Conservation (phyloP, 2,797 vertebrate species). For the Xyrichtys novacula region DNA sequence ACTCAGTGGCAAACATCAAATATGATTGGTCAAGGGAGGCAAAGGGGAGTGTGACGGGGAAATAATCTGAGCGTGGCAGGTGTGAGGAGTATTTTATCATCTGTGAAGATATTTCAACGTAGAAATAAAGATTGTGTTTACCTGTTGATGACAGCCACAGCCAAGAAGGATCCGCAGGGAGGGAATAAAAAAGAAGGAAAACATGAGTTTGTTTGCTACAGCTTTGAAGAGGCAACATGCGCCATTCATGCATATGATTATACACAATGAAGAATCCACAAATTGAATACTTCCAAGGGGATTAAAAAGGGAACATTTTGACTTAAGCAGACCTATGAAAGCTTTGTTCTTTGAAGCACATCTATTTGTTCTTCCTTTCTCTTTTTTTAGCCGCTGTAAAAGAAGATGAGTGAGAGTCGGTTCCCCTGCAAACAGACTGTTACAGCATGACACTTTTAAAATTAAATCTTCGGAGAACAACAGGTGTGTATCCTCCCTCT, state of each 20-base stretch:
- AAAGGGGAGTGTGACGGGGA: conserved; percentile 71
- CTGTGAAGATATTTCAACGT: conserved; percentile 40
- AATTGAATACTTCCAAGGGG: conserved; percentile 48
- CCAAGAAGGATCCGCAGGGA: conserved; percentile 63
- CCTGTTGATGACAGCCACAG: conserved; percentile 71
- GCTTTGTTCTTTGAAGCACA: conserved; percentile 49
- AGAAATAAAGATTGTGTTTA: conserved; percentile 61
- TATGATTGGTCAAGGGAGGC: conserved; percentile 75
- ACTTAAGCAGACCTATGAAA: conserved; percentile 55
- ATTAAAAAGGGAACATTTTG: conserved; percentile 57
- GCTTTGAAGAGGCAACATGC: conserved; percentile 33
- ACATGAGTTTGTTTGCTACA: conserved; percentile 52
- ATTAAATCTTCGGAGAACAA: conserved; percentile 35
- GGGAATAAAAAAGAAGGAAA: conserved; percentile 43
- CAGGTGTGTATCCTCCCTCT: conserved; percentile 12
- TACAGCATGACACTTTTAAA: conserved; percentile 38
- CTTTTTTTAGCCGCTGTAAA: conserved; percentile 35
- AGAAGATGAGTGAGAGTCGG: conserved; percentile 42
- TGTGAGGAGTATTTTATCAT: conserved; percentile 54
- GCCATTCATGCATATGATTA: conserved; percentile 38
- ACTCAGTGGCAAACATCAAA: conserved; percentile 76
- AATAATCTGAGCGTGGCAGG: conserved; percentile 62
- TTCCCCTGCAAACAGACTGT: conserved; percentile 26
- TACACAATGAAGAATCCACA: conserved; percentile 43
- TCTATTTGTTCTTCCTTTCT: conserved; percentile 48